Evolutionary conservation across 1,140 invertebrate genomes (phyloP), one percentile per base, ranked within the genome.

Genomic region (Euura lappo): DNA sequence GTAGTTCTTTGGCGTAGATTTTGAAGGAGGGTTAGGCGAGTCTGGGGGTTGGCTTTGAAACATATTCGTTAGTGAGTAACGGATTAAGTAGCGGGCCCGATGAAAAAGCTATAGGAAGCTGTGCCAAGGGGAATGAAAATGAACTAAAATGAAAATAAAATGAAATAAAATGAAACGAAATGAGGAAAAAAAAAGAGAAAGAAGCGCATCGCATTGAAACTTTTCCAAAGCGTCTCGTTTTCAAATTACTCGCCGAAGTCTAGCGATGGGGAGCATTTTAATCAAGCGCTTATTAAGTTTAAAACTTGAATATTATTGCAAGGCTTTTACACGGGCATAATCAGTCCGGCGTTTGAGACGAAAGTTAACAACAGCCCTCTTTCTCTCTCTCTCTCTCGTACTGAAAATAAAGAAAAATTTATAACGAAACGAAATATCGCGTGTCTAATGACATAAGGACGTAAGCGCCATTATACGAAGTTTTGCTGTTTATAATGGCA

Each of bases 231-330:
- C 78, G 74, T 79, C 81, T 83, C 80, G 79, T 83, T 81, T 83
- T 82, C 79, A 78, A 81, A 83, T 83, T 83, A 83, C 80, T 76
- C 71, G 72, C 73, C 65, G 44, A n/a, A 42, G 64, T 44, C 28
- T 11, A 44, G 7, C 66, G 64, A 64, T 11, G 2, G 77, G 76
- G 75, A 76, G 80, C 79, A 82, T 83, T 83, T 83, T 83, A 83
- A 83, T 83, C 80, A 83, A 83, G 81, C 79, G 76, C 70, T 80
- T 78, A 82, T 83, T 77, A 79, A 79, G 79, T 80, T 80, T 77
- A 80, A 79, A 83, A 82, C 80, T 80, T 75, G 80, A 80, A 82
- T 81, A 81, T 82, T 76, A 83, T 82, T 80, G 80, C 81, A 42
- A 44, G 28, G 67, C 67, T 44, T 68, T 68, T 60, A 6, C 5